A percentile compares a stretch with the other conserved stretches of the same genome.
Evolutionary conservation across 2,113 vertebrate genomes (phyloP).

Genomic region (Podilymbus podiceps): DNA sequence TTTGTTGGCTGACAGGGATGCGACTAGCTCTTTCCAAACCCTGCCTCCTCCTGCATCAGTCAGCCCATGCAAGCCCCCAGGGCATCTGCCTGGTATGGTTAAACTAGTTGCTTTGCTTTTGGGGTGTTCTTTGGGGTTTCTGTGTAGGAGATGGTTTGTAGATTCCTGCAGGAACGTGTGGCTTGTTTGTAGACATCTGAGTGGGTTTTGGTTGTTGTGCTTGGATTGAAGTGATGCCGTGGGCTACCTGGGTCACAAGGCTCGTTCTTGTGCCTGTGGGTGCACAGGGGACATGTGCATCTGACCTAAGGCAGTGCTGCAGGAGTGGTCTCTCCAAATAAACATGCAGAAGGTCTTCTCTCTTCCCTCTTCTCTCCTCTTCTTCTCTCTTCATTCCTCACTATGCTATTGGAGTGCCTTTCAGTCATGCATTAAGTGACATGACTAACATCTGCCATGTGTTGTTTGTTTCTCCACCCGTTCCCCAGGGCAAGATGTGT

Average conservation of each 20-base stretch:
- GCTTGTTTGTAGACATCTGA: not conserved
- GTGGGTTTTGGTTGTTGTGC: not conserved
- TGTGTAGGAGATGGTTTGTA: not conserved
- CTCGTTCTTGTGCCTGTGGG: not conserved
- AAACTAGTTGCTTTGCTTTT: not conserved
- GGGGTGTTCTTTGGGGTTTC: not conserved
- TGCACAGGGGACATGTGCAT: not conserved
- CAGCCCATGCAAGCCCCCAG: not conserved
- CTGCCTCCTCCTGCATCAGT: not conserved
- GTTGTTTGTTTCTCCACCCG: not conserved
- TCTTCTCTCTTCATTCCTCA: too few relatives aligned
- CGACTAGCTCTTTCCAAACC: not conserved
- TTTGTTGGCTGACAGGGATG: not conserved
- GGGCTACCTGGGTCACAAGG: not conserved
- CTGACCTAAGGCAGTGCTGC: not conserved
- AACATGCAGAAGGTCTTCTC: not conserved
- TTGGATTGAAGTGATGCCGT: not conserved
- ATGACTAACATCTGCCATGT: conserved; percentile 30
- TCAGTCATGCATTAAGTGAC: not conserved
- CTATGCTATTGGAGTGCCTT: not conserved
- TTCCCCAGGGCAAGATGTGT: not conserved
- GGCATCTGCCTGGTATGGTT: not conserved
- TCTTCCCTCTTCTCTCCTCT: too few relatives aligned
- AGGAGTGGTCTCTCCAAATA: not conserved
- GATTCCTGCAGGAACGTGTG: accelerated